phyloP scores from a whole-genome alignment of 2,113 vertebrate species.

The Brevimyrus niger region DNA sequence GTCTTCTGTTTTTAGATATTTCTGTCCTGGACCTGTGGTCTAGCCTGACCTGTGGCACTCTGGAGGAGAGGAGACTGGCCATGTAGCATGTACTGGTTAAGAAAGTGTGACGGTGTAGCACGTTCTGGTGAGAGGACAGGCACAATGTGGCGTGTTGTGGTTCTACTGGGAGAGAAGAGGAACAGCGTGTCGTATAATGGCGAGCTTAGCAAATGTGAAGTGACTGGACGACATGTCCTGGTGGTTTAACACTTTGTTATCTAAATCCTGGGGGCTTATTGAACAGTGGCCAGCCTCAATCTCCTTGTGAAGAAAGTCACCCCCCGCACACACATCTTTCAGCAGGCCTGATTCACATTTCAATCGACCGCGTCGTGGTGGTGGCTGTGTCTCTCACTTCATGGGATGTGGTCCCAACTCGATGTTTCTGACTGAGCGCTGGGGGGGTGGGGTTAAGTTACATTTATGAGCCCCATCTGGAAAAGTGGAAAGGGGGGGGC shows the following conservation, averaged over 20 bases:
- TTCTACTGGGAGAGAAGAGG: background rate
- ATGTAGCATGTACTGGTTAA: background rate
- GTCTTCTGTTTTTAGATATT: background rate
- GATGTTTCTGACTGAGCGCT: background rate
- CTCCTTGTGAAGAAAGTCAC: slow-evolving; percentile 6
- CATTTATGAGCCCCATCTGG: background rate
- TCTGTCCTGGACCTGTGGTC: background rate
- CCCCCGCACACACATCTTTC: slow-evolving; percentile 10
- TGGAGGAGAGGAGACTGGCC: background rate
- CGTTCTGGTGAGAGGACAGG: background rate
- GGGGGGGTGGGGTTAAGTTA: background rate
- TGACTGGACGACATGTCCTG: slow-evolving; percentile 38
- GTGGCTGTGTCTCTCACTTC: background rate
- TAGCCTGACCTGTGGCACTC: background rate
- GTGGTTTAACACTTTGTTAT: slow-evolving; percentile 37
- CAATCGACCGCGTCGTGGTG: slow-evolving; percentile 6
- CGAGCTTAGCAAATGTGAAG: slow-evolving; percentile 37
- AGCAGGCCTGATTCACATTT: slow-evolving; percentile 22
- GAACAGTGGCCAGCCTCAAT: slow-evolving; percentile 22
- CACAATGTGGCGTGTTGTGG: slow-evolving; percentile 6
- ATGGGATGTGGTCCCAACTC: background rate
- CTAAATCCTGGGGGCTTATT: slow-evolving; percentile 30
- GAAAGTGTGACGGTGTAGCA: background rate
- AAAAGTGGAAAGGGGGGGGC: background rate
- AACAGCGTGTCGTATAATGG: slow-evolving; percentile 33